Base-by-base conservation (phyloP, 2,113 vertebrate species). In the Lampris megalopsis region DNA sequence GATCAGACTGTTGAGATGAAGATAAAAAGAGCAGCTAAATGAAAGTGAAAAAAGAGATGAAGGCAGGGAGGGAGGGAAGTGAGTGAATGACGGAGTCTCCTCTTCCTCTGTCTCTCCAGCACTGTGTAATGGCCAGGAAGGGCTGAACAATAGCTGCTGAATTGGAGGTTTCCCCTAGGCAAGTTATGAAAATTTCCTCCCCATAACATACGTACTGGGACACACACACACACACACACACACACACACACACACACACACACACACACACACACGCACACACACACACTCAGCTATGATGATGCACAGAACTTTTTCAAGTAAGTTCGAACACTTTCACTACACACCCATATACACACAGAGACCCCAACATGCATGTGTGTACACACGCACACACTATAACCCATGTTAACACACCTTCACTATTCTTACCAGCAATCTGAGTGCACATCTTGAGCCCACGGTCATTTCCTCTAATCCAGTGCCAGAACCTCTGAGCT, bases 61-160 rank as follows among this genome's bases (percentile, higher is more conserved):
- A 70, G 40, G 9, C 1, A 70, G 5, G 50, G 13, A 65, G 38
- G 36, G 42, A 64, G 68, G 64, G 24, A 24, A 4, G 6, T 6
- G 9, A 62, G 82, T 64, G 64, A 73, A 57, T 76, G 71, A 79
- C 57, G 59, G 71, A 82, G 62, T 60, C 62, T 13, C 1, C 2
- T 65, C 36, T 79, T 80, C 71, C 79, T 81, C 75, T 77, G 24
- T 24, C 24, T 24, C 24, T 24, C 24, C 24, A 24, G 24, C 24
- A 24, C 24, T 24, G 24, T 24, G 13, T 37, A 78, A 75, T 11
- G 13, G 40, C 53, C 81, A 86, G 80, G 86, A 87, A 90, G 71
- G 62, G 71, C 54, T 63, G 63, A 87, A 84, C 80, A 89, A 90
- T 83, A 48, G 80, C 56, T 71, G 36, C 72, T 76, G 9, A 74